phyloP scores from a whole-genome alignment of 2,113 vertebrate species.

The Bos indicus region DNA sequence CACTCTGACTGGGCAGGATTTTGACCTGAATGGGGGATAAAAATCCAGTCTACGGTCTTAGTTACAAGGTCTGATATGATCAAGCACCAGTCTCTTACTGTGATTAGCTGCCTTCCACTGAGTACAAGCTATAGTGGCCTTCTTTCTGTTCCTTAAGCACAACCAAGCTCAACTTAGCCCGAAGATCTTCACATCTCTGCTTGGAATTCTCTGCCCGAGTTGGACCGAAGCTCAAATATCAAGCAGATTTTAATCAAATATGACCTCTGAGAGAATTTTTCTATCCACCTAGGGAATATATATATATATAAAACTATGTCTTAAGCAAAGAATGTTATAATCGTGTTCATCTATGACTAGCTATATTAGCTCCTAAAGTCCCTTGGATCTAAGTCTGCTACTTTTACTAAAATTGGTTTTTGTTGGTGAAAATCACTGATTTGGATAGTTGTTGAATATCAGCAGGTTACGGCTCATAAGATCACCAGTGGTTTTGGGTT shows the following conservation, averaged over 20 bases:
- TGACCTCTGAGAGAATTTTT: neutral
- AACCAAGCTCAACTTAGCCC: neutral
- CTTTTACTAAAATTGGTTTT: neutral
- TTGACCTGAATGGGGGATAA: neutral
- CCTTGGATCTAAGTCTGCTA: neutral
- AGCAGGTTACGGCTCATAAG: neutral
- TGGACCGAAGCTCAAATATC: neutral
- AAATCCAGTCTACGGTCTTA: neutral
- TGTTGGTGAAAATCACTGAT: neutral
- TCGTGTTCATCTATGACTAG: neutral
- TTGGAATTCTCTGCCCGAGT: neutral
- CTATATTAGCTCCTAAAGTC: neutral
- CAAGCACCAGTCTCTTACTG: neutral
- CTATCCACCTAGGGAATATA: neutral
- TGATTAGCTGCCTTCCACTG: neutral
- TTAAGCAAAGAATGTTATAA: neutral
- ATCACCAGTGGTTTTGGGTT: too few species aligned
- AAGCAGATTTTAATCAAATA: neutral
- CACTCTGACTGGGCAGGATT: neutral
- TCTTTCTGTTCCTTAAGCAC: neutral
- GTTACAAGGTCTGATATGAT: neutral
- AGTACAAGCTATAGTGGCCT: neutral
- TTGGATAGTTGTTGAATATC: neutral
- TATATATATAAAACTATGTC: neutral
- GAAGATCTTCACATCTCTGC: rapidly evolving